Evolutionary conservation across 2,797 vertebrate genomes (phyloP).

Genomic region (Eulemur albifrons): DNA sequence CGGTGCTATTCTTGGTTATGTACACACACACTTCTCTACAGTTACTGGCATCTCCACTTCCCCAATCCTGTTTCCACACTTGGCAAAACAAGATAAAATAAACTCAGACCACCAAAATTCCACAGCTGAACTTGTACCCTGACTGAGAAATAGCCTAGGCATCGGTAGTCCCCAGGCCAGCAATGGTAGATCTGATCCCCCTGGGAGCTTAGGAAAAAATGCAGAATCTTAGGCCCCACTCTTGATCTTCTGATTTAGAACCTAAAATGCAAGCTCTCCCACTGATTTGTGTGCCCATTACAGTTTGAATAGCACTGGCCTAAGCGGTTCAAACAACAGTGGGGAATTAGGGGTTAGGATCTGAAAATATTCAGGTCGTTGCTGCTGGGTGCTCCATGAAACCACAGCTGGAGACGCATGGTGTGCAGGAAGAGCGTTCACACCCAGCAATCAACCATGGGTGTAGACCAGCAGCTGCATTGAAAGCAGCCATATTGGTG

Average conservation of each 20-base stretch:
- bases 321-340: background rate
- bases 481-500: background rate
- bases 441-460: background rate
- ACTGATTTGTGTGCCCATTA: background rate
- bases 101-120: background rate
- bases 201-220: background rate
- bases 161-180: background rate
- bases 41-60: background rate
- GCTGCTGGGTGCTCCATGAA: background rate
- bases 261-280: background rate
- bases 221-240: background rate
- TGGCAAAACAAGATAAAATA: background rate
- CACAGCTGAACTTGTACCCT: background rate
- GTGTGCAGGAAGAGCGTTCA: background rate
- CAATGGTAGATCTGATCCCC: background rate
- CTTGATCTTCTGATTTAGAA: background rate
- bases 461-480: background rate
- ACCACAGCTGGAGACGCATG: background rate
- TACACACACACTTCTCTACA: background rate
- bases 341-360: background rate
- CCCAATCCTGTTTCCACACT: background rate
- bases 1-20: background rate
- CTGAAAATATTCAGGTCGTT: background rate
- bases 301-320: background rate
- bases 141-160: background rate